Base-by-base conservation (phyloP, 2,888 invertebrate species). In the Hydrotaea diabolus region DNA sequence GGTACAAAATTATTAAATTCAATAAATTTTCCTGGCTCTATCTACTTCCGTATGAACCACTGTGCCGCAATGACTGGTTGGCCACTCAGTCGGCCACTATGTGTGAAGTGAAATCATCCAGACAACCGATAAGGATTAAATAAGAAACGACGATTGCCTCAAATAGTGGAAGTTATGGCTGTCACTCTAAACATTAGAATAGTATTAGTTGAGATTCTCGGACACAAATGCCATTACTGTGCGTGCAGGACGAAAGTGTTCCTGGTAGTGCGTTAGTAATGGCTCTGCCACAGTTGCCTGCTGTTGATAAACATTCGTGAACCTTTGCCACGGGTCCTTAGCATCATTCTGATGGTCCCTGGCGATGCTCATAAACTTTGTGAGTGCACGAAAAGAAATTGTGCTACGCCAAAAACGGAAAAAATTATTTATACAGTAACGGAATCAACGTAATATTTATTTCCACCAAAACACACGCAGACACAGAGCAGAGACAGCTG, bases 401-500 rank as follows among this genome's bases (percentile, higher is more conserved):
- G 23, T 46, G 46, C 15, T 69, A 69, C 39, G 43, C 19, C 17
- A 46, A 69, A 66, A 39, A 11, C 5, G 31, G 2, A 31, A 31
- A n/a, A n/a, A n/a, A 43, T 21, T 69, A 69, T 46, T 69, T 69
- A 46, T 23, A 46, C 23, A 69, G 43, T 23, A 23, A 4, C n/a
- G 46, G 46, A 21, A 23, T 69, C 43, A 46, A 46, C 19, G 69
- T 46, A 39, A 69, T 23, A 23, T 59, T 23, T 26, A 59, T 59
- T 59, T 59, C 59, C 23, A 66, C 66, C 17, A 26, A 59, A 23
- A 39, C 8, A 73, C 72, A 39, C 8, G 66, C 72, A 81, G 66
- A 59, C 9, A 49, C 49, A n/a, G 49, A 4, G n/a, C n/a, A 77
- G 15, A 73, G 43, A 31, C 43, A 57, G 39, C 31, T 36, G 36